These are phyloP conservation scores for Sitophilus oryzae DNA, from an alignment of 1,140 invertebrate genomes.

Conservation along the genomic window DNA sequence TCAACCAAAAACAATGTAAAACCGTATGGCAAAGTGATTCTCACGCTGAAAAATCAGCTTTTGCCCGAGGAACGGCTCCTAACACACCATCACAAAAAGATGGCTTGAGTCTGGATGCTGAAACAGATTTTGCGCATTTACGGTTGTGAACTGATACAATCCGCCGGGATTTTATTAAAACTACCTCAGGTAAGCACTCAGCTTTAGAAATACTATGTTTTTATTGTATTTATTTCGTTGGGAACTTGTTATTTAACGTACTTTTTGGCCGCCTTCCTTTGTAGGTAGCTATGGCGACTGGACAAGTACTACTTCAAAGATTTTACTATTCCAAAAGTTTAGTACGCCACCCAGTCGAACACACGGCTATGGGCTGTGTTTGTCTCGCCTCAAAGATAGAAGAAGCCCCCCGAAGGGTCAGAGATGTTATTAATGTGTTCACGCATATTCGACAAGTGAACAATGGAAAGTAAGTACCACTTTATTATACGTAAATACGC, in stretches of 20 bases:
- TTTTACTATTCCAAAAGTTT: constrained; percentile 99
- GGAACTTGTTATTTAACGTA: too few relatives aligned
- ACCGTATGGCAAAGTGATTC: constrained; percentile 71
- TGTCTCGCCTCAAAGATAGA: constrained; percentile 99
- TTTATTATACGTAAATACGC: too few relatives aligned
- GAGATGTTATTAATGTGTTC: constrained; percentile 99
- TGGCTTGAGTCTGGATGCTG: constrained; percentile 83
- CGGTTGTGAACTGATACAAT: constrained; percentile 97
- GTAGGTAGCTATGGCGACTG: constrained; percentile 98
- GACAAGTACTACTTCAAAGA: constrained; percentile 95
- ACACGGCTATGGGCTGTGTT: constrained; percentile 96
- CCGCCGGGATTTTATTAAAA: constrained; percentile 89
- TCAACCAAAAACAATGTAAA: constrained; percentile 43
- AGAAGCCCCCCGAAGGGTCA: constrained; percentile 88
- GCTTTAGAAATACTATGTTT: constrained; percentile 6
- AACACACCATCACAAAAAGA: constrained; percentile 87
- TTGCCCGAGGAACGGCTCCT: constrained; percentile 79
- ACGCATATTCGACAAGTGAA: constrained; percentile 96
- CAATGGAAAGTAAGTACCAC: constrained; percentile 41
- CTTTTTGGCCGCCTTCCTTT: constrained; percentile 43
- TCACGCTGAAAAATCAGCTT: constrained; percentile 91
- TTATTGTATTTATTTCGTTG: not conserved
- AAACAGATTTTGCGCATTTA: constrained; percentile 90
- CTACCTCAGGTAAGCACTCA: constrained; percentile 74
- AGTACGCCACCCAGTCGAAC: constrained; percentile 95